Conservation (phyloP, 2,113 vertebrate genomes). For the Serilophus lunatus region DNA sequence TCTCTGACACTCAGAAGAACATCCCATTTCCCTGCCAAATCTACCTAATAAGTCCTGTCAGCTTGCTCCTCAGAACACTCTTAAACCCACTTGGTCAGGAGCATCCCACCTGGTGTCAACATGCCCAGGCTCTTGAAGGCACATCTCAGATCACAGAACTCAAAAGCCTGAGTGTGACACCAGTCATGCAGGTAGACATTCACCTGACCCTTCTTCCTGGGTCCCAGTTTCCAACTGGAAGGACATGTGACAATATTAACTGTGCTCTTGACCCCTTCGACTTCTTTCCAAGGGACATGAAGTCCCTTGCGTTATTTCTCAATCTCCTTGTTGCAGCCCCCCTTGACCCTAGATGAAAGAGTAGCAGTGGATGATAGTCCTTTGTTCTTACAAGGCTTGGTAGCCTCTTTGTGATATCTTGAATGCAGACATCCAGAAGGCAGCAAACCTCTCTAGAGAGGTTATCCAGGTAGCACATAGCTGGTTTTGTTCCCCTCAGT, state of each 20-base stretch:
- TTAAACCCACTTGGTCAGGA: neutral
- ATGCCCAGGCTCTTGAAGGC: neutral
- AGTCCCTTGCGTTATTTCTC: neutral
- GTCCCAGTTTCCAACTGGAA: neutral
- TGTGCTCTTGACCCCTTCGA: neutral
- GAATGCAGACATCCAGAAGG: no score
- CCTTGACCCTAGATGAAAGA: neutral
- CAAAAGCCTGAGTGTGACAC: neutral
- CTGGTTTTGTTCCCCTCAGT: neutral
- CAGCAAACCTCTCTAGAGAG: neutral
- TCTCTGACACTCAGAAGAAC: neutral
- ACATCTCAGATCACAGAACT: neutral
- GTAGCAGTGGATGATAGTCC: neutral
- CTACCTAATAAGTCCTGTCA: neutral
- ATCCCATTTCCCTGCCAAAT: neutral
- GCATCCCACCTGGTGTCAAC: neutral
- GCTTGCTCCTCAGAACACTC: neutral
- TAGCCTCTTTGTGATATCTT: neutral
- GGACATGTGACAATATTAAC: neutral
- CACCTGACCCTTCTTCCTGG: neutral
- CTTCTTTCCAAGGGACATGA: neutral
- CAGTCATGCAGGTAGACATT: fast-evolving
- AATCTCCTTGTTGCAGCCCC: neutral
- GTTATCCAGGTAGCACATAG: neutral
- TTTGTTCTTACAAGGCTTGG: neutral